Evolutionary conservation across 1,140 invertebrate species (phyloP).

Genomic region (Asobara japonica): DNA sequence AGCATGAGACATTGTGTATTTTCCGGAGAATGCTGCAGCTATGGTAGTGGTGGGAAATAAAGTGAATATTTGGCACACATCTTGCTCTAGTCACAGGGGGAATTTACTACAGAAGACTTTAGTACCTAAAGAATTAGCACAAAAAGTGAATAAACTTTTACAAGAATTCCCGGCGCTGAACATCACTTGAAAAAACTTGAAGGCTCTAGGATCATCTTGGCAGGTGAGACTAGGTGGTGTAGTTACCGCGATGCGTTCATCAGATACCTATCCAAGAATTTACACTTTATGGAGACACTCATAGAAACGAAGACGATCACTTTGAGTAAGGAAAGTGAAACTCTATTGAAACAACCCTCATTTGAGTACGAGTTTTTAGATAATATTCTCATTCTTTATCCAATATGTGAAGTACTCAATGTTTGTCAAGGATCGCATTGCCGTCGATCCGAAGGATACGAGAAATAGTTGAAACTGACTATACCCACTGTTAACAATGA

Average conservation of each 20-base stretch:
- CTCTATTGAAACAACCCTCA: background rate
- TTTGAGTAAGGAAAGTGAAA: background rate
- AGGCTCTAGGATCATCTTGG: background rate
- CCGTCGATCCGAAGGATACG: background rate
- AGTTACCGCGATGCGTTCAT: background rate
- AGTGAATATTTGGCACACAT: conserved; percentile 1
- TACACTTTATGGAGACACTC: background rate
- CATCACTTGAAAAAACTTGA: background rate
- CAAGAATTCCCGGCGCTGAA: conserved; percentile 6
- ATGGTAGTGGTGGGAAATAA: conserved; percentile 18
- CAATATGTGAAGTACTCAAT: background rate
- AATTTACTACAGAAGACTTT: background rate
- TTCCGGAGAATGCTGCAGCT: conserved; percentile 30
- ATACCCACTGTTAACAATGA: conserved; percentile 4
- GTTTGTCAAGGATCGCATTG: conserved; percentile 3
- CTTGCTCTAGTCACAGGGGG: background rate
- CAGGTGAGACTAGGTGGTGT: background rate
- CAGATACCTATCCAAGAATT: background rate
- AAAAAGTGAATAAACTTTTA: conserved; percentile 4
- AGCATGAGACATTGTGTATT: too few relatives aligned
- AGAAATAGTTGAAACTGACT: background rate
- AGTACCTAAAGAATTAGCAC: background rate
- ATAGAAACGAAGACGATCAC: background rate
- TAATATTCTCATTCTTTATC: background rate
- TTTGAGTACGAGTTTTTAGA: background rate